Conservation (phyloP, 2,113 vertebrate species). For the Sceloporus tristichus region DNA sequence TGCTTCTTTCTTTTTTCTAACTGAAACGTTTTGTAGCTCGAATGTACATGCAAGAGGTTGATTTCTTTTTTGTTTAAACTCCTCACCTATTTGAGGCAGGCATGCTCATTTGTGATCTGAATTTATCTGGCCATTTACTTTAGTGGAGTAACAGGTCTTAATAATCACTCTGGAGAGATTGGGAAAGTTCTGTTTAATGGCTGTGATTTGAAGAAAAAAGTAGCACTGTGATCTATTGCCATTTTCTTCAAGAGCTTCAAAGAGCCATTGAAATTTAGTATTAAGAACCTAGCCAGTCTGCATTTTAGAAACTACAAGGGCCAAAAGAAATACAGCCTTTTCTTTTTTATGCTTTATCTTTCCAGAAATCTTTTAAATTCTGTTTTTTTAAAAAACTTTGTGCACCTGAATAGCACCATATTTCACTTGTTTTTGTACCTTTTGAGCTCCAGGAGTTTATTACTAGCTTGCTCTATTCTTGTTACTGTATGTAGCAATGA, state of each 20-base stretch:
- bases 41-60: background rate
- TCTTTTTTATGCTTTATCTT: background rate
- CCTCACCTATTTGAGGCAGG: background rate
- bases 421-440: background rate
- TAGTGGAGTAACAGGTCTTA: background rate
- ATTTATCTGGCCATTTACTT: background rate
- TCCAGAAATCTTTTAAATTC: constrained; percentile 26
- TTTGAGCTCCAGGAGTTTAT: background rate
- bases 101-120: background rate
- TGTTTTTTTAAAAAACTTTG: background rate
- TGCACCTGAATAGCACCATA: background rate
- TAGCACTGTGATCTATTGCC: constrained; percentile 52
- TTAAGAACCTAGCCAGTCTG: constrained; percentile 31
- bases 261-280: constrained; percentile 14
- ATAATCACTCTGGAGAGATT: background rate
- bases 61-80: background rate
- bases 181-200: background rate
- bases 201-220: constrained; percentile 1
- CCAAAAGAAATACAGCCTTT: constrained; percentile 56
- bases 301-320: constrained; percentile 58
- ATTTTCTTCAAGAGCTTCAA: constrained; percentile 36
- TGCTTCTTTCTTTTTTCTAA: constrained; percentile 33
- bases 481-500: background rate
- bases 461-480: background rate
- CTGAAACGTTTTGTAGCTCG: background rate